A percentile compares a stretch with the other conserved stretches of the same genome.
phyloP scores from a whole-genome alignment of 2,113 vertebrate genomes.

The Recurvirostra avosetta region DNA sequence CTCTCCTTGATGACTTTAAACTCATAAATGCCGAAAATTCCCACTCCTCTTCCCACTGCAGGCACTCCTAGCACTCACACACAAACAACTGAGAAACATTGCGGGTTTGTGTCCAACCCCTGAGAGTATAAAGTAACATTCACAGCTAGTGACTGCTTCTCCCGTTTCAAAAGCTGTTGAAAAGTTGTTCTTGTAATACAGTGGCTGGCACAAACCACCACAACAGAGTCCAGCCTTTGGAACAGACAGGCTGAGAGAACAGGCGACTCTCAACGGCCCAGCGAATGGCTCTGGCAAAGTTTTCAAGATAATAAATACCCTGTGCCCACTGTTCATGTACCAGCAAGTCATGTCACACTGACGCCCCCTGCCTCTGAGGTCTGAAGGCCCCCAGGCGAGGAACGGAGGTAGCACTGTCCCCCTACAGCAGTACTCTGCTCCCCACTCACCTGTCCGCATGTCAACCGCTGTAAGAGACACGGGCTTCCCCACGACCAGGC shows the following conservation, averaged over 20 bases:
- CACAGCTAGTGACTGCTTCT: not conserved
- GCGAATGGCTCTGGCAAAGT: not conserved
- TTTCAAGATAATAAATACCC: not conserved
- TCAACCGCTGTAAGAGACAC: slow-evolving; percentile 65
- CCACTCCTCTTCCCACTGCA: not conserved
- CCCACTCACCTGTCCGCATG: slow-evolving; percentile 73
- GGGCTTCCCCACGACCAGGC: slow-evolving; percentile 71
- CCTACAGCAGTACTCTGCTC: not conserved
- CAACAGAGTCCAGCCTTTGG: not conserved
- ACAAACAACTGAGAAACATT: not conserved
- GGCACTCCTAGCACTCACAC: not conserved
- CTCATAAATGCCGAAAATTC: not conserved
- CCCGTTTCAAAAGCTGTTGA: not conserved
- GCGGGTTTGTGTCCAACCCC: not conserved
- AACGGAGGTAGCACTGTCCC: rapidly evolving
- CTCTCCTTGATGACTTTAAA: not conserved
- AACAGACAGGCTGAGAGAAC: not conserved
- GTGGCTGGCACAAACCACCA: not conserved
- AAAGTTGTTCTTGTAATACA: not conserved
- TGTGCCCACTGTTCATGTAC: not conserved
- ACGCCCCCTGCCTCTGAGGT: rapidly evolving
- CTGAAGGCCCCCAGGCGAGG: not conserved
- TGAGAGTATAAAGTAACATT: not conserved
- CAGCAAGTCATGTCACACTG: not conserved
- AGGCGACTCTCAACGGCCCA: not conserved